Evolutionary conservation across 2,888 invertebrate genomes (phyloP), one percentile per base, ranked within the genome.

Genomic region (Lasioglossum marginatum): DNA sequence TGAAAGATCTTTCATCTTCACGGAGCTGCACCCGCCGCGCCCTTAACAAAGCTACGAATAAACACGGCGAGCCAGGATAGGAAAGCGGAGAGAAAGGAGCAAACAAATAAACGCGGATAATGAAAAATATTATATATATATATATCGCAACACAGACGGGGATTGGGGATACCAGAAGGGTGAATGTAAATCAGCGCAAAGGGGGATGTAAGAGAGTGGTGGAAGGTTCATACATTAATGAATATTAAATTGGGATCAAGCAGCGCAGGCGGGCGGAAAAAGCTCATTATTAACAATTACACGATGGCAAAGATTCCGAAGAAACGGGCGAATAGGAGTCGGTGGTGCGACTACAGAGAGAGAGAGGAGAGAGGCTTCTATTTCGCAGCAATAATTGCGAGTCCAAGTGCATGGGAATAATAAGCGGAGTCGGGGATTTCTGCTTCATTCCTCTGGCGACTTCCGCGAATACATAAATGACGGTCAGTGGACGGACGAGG

Each of bases 401-500:
- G 57, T 72, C 43, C 27, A 72, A 60, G n/a, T 19, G 48, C 37
- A 66, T 66, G 66, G 34, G 74, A 45, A 77, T 77, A 77, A 82
- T 84, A 74, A 52, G 70, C 43, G n/a, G 57, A 71, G 31, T 48
- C 66, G 78, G 75, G 70, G 74, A 74, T 74, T 84, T 83, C 48
- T 52, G 52, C 78, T 83, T 83, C 71, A 45, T 78, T 83, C 74
- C n/a, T 57, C 75, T 57, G 63, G 60, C n/a, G 60, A 60, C 60
- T 60, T 57, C 52, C 45, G 78, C 45, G 85, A 75, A 78, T 85
- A 84, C 73, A 83, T 83, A 73, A 83, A 84, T 71, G 84, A 78
- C 70, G 83, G 63, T 23, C 43, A 40, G 34, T 23, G 34, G 70
- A 37, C 68, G 45, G 16, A 27, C 27, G 10, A 10, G 43, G 19